These are phyloP conservation scores for Ferdinandea cuprea DNA, from an alignment of 2,888 invertebrate species.

Conservation along the genomic window DNA sequence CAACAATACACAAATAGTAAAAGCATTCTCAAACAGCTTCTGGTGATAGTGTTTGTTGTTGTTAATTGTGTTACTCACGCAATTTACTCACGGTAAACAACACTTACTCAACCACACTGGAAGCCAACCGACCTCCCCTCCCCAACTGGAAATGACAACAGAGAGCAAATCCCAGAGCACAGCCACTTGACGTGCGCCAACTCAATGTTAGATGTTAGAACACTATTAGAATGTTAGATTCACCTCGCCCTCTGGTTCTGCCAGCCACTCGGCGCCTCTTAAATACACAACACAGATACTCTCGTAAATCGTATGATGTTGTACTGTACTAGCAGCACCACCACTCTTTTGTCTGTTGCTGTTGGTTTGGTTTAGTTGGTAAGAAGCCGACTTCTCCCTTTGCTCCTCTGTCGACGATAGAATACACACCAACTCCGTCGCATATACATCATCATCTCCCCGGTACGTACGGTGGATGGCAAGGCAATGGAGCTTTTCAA, in stretches of 20 bases:
- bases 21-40: conserved; percentile 14
- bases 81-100: conserved; percentile 47
- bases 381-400: neutral
- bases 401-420: neutral
- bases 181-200: conserved; percentile 44
- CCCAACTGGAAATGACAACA: conserved; percentile 61
- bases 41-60: neutral
- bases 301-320: neutral
- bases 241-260: no score
- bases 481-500: conserved; percentile 65
- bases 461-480: conserved; percentile 22
- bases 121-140: conserved; percentile 22
- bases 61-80: conserved; percentile 4
- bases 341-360: conserved; percentile 4
- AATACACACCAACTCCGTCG: conserved; percentile 30
- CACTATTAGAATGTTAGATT: conserved; percentile 3
- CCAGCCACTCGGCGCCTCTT: neutral
- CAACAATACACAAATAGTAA: neutral
- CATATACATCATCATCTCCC: conserved; percentile 42
- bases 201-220: conserved; percentile 33
- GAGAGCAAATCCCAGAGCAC: conserved; percentile 42
- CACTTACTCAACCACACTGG: conserved; percentile 39
- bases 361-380: neutral
- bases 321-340: conserved; percentile 1
- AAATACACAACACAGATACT: conserved; percentile 17